Conservation (phyloP, 2,797 vertebrate genomes). For the Lepus oiostolus region DNA sequence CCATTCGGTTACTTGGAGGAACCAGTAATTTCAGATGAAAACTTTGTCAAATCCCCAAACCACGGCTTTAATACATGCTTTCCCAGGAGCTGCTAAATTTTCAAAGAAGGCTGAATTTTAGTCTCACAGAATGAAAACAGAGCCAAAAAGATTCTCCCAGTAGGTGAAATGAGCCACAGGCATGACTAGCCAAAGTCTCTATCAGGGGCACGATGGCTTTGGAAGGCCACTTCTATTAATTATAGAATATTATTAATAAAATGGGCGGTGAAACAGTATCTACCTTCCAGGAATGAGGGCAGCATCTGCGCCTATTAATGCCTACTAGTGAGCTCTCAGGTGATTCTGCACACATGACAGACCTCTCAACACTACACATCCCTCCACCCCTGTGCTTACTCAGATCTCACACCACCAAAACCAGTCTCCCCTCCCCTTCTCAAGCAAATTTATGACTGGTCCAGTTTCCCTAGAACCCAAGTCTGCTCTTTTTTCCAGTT, state of each 20-base stretch:
- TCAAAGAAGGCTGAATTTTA: constrained; percentile 25
- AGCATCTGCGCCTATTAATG: background rate
- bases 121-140: background rate
- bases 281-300: background rate
- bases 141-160: background rate
- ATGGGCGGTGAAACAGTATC: background rate
- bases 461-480: background rate
- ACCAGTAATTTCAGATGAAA: background rate
- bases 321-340: background rate
- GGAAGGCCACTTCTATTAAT: background rate
- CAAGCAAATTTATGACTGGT: background rate
- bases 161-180: background rate
- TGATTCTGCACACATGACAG: background rate
- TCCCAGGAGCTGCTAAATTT: background rate
- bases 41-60: background rate
- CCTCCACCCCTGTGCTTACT: background rate
- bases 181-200: background rate
- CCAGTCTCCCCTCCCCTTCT: background rate
- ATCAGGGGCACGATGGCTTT: background rate
- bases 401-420: background rate
- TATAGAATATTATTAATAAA: background rate
- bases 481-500: background rate
- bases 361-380: background rate
- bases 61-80: background rate
- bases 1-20: background rate